phyloP scores from a whole-genome alignment of 2,113 vertebrate species.

The Mustelus asterias region DNA sequence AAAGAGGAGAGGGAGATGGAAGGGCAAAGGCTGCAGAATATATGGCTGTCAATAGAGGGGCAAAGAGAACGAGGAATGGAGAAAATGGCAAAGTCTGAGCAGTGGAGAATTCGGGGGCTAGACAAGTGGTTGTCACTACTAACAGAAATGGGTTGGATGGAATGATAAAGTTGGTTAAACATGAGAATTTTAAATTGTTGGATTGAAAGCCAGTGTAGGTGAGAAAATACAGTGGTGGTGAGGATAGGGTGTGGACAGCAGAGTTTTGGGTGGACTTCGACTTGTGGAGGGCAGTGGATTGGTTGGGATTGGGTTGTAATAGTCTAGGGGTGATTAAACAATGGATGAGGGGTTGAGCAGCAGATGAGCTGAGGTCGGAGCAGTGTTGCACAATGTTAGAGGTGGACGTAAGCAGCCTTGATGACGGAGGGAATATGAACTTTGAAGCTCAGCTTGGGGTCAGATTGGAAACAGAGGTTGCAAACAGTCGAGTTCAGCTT shows the following conservation, averaged over 20 bases:
- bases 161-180: no score
- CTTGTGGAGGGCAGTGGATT: background rate
- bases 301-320: background rate
- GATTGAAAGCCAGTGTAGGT: no score
- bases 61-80: background rate
- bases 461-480: background rate
- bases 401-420: background rate
- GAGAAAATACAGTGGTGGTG: no score
- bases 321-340: background rate
- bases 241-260: background rate
- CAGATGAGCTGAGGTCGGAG: background rate
- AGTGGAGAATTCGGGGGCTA: background rate
- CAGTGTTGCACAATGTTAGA: background rate
- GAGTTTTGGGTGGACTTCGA: background rate
- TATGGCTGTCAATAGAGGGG: background rate
- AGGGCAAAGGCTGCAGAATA: background rate
- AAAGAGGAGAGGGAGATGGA: no score
- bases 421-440: background rate
- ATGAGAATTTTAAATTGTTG: no score
- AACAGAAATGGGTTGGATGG: no score
- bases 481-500: background rate
- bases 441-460: background rate
- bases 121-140: no score
- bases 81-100: background rate
- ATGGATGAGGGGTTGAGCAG: background rate